Evolutionary conservation across 2,888 invertebrate species (phyloP).

Genomic region (Drosophila mimica): DNA sequence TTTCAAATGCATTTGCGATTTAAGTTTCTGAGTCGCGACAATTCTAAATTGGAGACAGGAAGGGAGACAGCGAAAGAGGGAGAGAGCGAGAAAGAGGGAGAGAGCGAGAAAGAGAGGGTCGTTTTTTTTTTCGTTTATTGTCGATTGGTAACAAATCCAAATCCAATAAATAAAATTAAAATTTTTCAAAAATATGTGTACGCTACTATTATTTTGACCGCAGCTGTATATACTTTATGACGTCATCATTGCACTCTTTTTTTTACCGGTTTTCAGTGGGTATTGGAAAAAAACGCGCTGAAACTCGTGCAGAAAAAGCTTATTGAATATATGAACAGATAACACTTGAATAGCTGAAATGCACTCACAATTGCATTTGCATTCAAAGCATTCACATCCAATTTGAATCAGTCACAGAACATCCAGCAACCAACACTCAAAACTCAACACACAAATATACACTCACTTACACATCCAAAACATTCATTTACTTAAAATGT

Average conservation of each 20-base stretch:
- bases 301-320: not conserved
- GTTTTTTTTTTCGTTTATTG: too few relatives aligned
- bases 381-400: slow-evolving; percentile 37
- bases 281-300: not conserved
- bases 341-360: slow-evolving; percentile 18
- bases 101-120: not conserved
- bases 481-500: slow-evolving; percentile 17
- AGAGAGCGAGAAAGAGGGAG: not conserved
- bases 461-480: not conserved
- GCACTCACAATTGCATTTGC: slow-evolving; percentile 21
- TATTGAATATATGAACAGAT: not conserved
- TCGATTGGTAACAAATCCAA: too few relatives aligned
- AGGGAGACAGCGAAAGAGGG: too few relatives aligned
- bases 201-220: too few relatives aligned
- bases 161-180: too few relatives aligned
- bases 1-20: slow-evolving; percentile 24
- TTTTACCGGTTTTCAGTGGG: too few relatives aligned
- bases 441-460: not conserved
- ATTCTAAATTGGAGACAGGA: slow-evolving; percentile 1
- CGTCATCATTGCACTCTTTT: not conserved
- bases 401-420: slow-evolving; percentile 11
- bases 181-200: too few relatives aligned
- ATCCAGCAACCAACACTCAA: not conserved
- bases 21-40: slow-evolving; percentile 14
- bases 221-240: not conserved